Percentiles rank a stretch among this genome's conserved stretches.
Conservation (phyloP, 2,113 vertebrate genomes). For the Willisornis vidua region DNA sequence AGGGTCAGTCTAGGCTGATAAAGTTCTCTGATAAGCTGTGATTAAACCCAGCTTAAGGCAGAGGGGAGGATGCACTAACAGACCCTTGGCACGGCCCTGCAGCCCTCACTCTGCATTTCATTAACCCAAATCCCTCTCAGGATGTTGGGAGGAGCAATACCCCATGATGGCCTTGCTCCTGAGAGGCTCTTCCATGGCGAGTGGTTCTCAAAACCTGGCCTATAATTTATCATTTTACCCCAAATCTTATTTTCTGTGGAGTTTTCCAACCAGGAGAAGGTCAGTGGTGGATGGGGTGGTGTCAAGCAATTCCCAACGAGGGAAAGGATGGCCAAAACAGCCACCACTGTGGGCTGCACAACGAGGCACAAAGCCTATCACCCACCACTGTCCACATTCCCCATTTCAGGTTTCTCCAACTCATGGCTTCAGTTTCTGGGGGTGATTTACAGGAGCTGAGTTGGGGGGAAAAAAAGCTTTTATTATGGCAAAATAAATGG, state of each 20-base stretch:
- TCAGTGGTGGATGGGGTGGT: accelerated
- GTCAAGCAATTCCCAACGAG: not conserved
- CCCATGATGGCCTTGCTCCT: not conserved
- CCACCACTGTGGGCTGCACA: not conserved
- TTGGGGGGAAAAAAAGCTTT: accelerated
- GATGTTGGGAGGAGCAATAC: not conserved
- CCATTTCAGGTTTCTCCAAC: not conserved
- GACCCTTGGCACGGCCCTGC: not conserved
- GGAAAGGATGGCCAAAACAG: not conserved
- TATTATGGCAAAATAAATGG: not conserved
- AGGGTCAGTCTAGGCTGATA: not conserved
- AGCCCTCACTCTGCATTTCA: not conserved
- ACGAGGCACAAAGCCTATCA: not conserved
- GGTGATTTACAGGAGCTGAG: not conserved
- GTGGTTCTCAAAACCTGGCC: not conserved
- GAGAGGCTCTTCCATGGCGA: not conserved
- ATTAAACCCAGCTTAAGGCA: not conserved
- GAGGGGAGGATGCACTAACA: not conserved
- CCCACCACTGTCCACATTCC: accelerated
- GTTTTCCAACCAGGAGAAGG: not conserved
- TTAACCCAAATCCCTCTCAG: not conserved
- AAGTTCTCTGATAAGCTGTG: not conserved
- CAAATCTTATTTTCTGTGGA: not conserved
- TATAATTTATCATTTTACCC: not conserved
- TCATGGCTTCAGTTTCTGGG: not conserved